Evolutionary conservation across 2,797 vertebrate genomes (phyloP), one percentile per base, ranked within the genome.

Genomic region (Thunnus albacares): DNA sequence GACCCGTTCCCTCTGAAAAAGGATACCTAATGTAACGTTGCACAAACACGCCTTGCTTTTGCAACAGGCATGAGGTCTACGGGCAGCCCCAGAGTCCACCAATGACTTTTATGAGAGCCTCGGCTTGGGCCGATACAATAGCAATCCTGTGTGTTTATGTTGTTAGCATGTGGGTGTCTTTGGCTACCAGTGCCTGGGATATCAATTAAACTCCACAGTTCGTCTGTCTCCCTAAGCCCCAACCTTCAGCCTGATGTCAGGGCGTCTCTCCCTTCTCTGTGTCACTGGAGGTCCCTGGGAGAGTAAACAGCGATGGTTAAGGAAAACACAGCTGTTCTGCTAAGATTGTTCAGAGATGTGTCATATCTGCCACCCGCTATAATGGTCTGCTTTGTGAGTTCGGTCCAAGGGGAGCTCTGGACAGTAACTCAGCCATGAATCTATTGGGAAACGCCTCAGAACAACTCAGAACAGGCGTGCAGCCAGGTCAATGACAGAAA

Each of bases 1-100:
- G 98, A 98, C 95, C 96, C 95, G 96, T 97, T 97, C 91, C 96
- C 96, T 96, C 96, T 98, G 97, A 97, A 99, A 99, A 97, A 96
- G 97, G 98, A 99, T 97, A 97, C 97, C 95, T 94, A 96, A 96
- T 98, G 98, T 99, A 98, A 97, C 97, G 94, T 96, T 96, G 96
- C 95, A 97, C 96, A 97, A 96, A 98, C 97, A 98, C 77, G 93
- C 92, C 94, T 97, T 98, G 97, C 97, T 98, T 98, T 97, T 96
- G 96, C 96, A 97, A 96, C 96, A 97, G 97, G 97, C 96, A 96
- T 96, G 96, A 96, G 96, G 96, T 97, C 97, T 94, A 95, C 94
- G 93, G 96, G 96, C 84, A 89, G 89, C 95, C 94, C 96, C 90
- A 93, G 95, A 93, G 77, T 83, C 77, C 74, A 95, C 95, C 95